phyloP scores from a whole-genome alignment of 2,113 vertebrate species.

The Brachypteracias leptosomus region DNA sequence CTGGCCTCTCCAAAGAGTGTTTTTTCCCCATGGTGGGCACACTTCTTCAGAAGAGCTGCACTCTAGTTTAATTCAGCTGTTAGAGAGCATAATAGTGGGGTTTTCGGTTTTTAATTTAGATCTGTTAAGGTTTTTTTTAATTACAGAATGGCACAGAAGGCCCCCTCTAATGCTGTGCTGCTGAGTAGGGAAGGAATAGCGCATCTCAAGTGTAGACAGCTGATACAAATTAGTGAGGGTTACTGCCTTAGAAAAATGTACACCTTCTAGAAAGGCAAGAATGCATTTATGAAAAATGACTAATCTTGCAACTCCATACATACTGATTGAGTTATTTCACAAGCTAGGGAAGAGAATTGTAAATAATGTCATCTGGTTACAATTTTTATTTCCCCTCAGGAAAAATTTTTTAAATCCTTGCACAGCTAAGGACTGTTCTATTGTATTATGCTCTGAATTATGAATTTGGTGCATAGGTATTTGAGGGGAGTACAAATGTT shows the following conservation, averaged over 20 bases:
- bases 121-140: background rate
- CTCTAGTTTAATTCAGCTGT: background rate
- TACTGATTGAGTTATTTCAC: background rate
- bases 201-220: background rate
- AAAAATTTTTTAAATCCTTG: background rate
- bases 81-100: background rate
- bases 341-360: background rate
- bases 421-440: background rate
- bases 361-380: background rate
- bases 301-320: background rate
- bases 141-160: background rate
- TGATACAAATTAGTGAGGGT: background rate
- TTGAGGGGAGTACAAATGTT: background rate
- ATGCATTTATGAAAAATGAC: background rate
- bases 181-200: background rate
- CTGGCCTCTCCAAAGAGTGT: background rate
- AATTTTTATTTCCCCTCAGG: background rate
- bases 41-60: background rate
- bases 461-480: background rate
- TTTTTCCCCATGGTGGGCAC: background rate
- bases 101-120: background rate
- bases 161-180: background rate
- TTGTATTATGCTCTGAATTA: background rate
- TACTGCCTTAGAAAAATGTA: background rate
- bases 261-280: background rate